These are phyloP conservation scores for Ptychadena robeensis DNA, from an alignment of 2,797 vertebrate species.

Conservation along the genomic window DNA sequence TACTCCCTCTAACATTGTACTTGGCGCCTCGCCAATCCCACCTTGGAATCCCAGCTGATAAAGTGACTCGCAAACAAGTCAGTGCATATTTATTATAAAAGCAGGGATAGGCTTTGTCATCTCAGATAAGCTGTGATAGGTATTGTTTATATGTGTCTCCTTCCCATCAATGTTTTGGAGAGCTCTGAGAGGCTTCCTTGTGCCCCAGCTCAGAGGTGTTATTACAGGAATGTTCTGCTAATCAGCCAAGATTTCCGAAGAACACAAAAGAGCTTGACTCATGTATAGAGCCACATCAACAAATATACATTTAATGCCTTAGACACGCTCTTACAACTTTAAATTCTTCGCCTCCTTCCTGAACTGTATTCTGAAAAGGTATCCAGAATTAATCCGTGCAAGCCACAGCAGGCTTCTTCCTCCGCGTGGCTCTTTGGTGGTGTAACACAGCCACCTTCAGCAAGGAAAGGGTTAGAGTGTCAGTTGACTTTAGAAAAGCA, in stretches of 20 bases:
- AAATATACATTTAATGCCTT: conserved; percentile 53
- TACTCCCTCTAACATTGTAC: conserved; percentile 63
- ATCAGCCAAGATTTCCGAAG: conserved; percentile 53
- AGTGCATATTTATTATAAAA: conserved; percentile 71
- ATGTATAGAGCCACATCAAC: conserved; percentile 37
- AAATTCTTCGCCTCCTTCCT: conserved; percentile 58
- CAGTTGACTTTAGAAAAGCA: not conserved
- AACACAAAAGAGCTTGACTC: conserved; percentile 44
- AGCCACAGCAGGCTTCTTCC: conserved; percentile 42
- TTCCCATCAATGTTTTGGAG: conserved; percentile 60
- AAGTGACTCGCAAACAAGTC: conserved; percentile 68
- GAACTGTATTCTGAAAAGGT: conserved; percentile 43
- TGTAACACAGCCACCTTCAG: not conserved
- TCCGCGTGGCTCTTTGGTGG: conserved; percentile 46
- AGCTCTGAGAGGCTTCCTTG: conserved; percentile 43
- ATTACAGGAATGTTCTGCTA: conserved; percentile 54
- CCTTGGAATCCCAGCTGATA: conserved; percentile 71
- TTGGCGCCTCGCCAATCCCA: conserved; percentile 69
- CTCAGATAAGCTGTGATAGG: conserved; percentile 65
- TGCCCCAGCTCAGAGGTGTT: conserved; percentile 52
- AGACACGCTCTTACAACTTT: conserved; percentile 46
- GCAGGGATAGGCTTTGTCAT: conserved; percentile 69
- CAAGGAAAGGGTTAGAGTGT: conserved; percentile 10
- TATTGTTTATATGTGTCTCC: conserved; percentile 65
- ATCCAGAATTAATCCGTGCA: conserved; percentile 54